These are phyloP conservation scores for Acholoe squamosa DNA, from an alignment of 2,888 invertebrate genomes.

Conservation along the genomic window DNA sequence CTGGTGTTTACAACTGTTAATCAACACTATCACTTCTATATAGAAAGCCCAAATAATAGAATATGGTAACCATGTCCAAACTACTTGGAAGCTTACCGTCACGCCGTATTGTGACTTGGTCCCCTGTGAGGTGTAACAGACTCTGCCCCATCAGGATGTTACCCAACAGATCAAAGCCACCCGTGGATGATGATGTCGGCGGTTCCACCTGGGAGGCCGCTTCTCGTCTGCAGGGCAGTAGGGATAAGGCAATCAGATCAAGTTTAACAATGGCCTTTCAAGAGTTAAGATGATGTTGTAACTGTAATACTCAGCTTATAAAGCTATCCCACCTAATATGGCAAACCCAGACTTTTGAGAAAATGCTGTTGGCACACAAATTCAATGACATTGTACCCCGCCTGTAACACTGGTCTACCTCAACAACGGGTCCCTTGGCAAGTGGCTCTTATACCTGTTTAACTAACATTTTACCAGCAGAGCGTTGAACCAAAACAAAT, in stretches of 20 bases:
- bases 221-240: constrained; percentile 23
- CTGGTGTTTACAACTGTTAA: no score
- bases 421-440: no score
- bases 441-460: no score
- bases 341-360: no score
- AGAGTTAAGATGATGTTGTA: not conserved
- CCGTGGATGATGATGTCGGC: not conserved
- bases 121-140: constrained; percentile 78
- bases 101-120: constrained; percentile 80
- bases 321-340: no score
- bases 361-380: no score
- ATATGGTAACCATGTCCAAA: not conserved
- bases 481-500: no score
- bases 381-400: no score
- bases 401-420: no score
- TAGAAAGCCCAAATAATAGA: no score
- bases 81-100: constrained; percentile 82
- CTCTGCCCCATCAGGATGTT: constrained; percentile 82
- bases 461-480: no score
- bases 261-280: constrained; percentile 23
- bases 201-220: constrained; percentile 10
- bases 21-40: no score
- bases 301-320: not conserved
- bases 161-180: constrained; percentile 80
- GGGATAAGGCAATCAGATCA: not conserved